Evolutionary conservation across 2,113 vertebrate genomes (phyloP).

Genomic region (Ictalurus furcatus): DNA sequence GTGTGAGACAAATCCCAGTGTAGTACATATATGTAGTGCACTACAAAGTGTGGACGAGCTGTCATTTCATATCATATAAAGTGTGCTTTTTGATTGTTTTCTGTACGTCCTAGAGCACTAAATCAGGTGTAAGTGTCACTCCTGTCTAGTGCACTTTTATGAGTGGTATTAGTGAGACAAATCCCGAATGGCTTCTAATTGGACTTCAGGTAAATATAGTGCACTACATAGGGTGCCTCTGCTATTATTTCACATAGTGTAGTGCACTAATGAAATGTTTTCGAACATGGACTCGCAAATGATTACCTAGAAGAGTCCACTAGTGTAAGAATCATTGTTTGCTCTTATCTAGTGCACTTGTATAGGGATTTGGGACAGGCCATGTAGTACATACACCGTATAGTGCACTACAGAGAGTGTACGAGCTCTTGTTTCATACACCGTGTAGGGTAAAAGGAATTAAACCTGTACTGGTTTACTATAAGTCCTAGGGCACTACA

Average conservation of each 20-base stretch:
- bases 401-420: background rate
- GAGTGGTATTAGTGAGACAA: background rate
- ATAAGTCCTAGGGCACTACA: background rate
- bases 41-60: background rate
- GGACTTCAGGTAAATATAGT: background rate
- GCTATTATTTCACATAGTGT: background rate
- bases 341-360: background rate
- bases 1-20: too few species aligned
- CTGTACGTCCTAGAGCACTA: background rate
- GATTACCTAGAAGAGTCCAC: background rate
- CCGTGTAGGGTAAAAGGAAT: background rate
- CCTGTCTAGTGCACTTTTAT: background rate
- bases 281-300: background rate
- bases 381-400: background rate
- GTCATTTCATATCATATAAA: background rate
- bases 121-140: background rate
- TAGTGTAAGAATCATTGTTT: background rate
- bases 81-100: background rate
- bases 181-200: background rate
- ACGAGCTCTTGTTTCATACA: background rate
- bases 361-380: background rate
- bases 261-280: background rate
- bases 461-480: background rate
- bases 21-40: background rate
- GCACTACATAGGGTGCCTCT: background rate